Evolutionary conservation across 2,113 vertebrate genomes (phyloP).

Genomic region (Amphilophus citrinellus): DNA sequence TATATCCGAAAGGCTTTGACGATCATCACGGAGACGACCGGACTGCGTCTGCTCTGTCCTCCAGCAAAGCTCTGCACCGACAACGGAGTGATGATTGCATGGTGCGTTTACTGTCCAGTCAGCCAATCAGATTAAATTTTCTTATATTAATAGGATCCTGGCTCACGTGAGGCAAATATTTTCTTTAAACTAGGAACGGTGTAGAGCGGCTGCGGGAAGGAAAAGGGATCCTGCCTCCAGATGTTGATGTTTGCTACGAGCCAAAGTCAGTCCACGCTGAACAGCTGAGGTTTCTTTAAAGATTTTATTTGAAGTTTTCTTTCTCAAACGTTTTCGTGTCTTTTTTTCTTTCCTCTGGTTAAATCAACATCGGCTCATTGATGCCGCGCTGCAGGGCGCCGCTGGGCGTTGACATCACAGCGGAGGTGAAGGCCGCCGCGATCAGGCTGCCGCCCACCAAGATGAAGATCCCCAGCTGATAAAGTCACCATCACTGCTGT

Average conservation of each 20-base stretch:
- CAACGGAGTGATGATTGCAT: constrained; percentile 97
- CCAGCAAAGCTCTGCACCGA: constrained; percentile 93
- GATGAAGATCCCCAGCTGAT: constrained; percentile 74
- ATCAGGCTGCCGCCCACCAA: constrained; percentile 86
- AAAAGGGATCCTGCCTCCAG: constrained; percentile 82
- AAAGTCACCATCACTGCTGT: background rate
- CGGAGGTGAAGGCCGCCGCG: constrained; percentile 86
- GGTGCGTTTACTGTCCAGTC: constrained; percentile 78
- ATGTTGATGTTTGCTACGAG: constrained; percentile 85
- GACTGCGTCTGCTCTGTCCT: constrained; percentile 87
- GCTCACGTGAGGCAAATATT: background rate
- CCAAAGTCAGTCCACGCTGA: constrained; percentile 83
- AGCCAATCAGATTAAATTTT: fast-evolving
- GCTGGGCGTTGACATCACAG: constrained; percentile 90
- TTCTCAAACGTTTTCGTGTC: background rate
- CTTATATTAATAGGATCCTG: background rate
- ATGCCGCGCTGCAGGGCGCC: constrained; percentile 81
- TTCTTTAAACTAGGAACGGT: constrained; percentile 87
- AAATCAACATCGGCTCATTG: background rate
- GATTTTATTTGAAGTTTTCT: background rate
- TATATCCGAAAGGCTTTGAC: constrained; percentile 87
- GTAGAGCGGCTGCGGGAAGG: constrained; percentile 89
- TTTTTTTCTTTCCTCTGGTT: background rate
- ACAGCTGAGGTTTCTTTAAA: no score
- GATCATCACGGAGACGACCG: constrained; percentile 83